phyloP scores from a whole-genome alignment of 2,113 vertebrate genomes.

The Pristiophorus japonicus region DNA sequence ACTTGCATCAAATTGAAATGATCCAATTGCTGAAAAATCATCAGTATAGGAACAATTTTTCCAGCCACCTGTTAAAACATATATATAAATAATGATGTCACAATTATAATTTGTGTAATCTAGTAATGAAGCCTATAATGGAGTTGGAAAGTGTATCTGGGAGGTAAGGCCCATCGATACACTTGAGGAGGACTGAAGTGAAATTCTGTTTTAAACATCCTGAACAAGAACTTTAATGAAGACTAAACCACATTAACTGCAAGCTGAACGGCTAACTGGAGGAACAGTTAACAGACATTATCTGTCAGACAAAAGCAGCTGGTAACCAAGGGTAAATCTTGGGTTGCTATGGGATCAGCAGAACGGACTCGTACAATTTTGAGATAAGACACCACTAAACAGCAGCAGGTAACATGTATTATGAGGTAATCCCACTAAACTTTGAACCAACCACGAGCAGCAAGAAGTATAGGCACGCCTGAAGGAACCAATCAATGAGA shows the following conservation, averaged over 20 bases:
- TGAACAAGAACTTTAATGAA: neutral
- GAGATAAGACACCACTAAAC: neutral
- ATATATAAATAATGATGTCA: too few relatives aligned
- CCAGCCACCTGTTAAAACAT: too few relatives aligned
- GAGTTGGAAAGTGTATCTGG: too few relatives aligned
- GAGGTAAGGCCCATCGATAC: too few relatives aligned
- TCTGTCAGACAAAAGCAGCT: neutral
- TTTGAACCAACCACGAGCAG: neutral
- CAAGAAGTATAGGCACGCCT: neutral
- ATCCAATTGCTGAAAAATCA: too few relatives aligned
- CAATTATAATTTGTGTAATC: too few relatives aligned
- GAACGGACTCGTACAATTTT: neutral
- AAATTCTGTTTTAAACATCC: too few relatives aligned
- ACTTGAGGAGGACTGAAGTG: too few relatives aligned
- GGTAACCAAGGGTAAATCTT: neutral
- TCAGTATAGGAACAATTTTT: too few relatives aligned
- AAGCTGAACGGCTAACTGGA: neutral
- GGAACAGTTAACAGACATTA: neutral
- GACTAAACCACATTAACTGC: neutral
- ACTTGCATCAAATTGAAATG: too few relatives aligned
- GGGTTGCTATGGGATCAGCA: neutral
- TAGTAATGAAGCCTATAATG: too few relatives aligned
- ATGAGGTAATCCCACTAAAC: neutral
- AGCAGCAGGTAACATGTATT: neutral
- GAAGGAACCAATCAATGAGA: neutral